phyloP scores from a whole-genome alignment of 2,888 invertebrate genomes.

The Eumacrocentrus americanus region DNA sequence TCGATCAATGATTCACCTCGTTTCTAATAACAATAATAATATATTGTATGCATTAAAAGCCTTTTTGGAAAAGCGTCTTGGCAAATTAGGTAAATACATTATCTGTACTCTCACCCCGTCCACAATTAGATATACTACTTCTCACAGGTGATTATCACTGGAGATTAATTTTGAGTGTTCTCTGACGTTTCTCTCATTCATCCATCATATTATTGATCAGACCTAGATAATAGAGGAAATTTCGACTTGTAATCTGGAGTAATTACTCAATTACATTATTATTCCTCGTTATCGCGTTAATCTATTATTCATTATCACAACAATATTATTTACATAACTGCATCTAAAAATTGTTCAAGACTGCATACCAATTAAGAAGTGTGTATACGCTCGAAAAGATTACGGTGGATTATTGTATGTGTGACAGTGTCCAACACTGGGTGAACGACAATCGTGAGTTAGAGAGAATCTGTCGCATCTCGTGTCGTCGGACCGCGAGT shows the following conservation, averaged over 20 bases:
- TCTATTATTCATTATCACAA: neutral
- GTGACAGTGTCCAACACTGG: neutral
- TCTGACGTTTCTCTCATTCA: constrained; percentile 1
- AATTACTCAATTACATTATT: neutral
- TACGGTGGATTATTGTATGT: neutral
- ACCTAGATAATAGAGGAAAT: neutral
- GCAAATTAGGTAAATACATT: constrained; percentile 2
- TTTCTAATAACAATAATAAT: neutral
- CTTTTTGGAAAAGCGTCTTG: neutral
- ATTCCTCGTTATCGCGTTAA: neutral
- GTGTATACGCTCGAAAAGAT: neutral
- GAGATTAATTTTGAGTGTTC: constrained; percentile 2
- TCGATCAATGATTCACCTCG: neutral
- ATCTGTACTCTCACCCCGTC: constrained; percentile 5
- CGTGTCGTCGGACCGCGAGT: constrained; percentile 43
- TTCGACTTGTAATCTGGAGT: neutral
- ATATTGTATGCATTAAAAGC: neutral
- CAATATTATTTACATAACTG: neutral
- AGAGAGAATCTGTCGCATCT: constrained; percentile 31
- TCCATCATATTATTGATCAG: constrained; percentile 9
- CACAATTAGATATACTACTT: constrained; percentile 2
- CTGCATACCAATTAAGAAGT: neutral
- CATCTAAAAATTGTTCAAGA: neutral
- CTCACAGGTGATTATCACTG: neutral
- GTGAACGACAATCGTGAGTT: neutral